Evolutionary conservation across 2,888 invertebrate species (phyloP).

Genomic region (Spilarctia lutea): DNA sequence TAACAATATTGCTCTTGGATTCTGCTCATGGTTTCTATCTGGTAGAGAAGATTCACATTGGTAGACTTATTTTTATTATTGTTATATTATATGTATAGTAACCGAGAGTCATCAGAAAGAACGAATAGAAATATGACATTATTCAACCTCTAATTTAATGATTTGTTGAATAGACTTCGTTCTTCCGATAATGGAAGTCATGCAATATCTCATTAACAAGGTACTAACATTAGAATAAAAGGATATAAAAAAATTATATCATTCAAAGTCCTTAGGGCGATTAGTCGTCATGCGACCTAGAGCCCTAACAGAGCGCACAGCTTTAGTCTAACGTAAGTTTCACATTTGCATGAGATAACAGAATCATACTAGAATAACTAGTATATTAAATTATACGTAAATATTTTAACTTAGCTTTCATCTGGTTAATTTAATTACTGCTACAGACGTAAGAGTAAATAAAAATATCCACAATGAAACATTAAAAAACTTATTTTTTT

Average conservation of each 20-base stretch:
- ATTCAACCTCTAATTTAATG: not conserved
- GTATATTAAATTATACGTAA: not conserved
- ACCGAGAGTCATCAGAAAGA: too few relatives aligned
- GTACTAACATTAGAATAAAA: not conserved
- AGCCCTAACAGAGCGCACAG: not conserved
- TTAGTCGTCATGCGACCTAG: not conserved
- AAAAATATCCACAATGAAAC: not conserved
- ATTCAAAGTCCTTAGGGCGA: not conserved
- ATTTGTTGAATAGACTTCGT: not conserved
- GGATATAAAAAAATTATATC: not conserved
- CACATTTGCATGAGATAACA: not conserved
- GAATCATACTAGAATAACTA: not conserved
- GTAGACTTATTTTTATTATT: too few relatives aligned
- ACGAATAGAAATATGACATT: not conserved
- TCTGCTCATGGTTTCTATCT: too few relatives aligned
- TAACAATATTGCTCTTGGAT: too few relatives aligned
- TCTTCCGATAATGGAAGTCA: not conserved
- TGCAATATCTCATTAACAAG: not conserved
- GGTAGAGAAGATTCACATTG: too few relatives aligned
- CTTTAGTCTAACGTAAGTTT: not conserved
- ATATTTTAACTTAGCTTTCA: not conserved
- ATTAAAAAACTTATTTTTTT: not conserved
- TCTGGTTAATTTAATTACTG: not conserved
- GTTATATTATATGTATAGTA: too few relatives aligned
- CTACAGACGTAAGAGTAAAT: not conserved